These are phyloP conservation scores for Balaenoptera acutorostrata DNA, from an alignment of 2,113 vertebrate species.

Conservation along the genomic window DNA sequence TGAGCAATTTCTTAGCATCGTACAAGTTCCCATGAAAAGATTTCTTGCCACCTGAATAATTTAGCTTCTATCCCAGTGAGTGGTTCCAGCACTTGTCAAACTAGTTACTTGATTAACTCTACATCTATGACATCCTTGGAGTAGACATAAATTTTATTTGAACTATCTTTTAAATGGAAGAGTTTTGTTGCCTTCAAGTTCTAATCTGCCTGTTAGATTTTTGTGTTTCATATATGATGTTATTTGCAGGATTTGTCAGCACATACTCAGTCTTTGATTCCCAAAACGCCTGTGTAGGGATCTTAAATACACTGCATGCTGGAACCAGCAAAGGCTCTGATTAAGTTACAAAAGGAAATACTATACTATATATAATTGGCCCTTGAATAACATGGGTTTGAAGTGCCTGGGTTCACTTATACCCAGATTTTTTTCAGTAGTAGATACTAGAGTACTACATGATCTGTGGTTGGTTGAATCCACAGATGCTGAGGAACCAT, in stretches of 20 bases:
- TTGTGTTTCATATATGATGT: not conserved
- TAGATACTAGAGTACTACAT: not conserved
- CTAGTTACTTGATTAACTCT: conserved; percentile 45
- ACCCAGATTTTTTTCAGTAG: not conserved
- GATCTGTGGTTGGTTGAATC: not conserved
- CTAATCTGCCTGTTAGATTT: not conserved
- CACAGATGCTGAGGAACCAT: not conserved
- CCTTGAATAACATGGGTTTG: not conserved
- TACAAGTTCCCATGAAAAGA: not conserved
- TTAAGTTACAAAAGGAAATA: not conserved
- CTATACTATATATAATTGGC: not conserved
- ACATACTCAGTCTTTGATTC: not conserved
- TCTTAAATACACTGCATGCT: not conserved
- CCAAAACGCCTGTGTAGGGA: not conserved
- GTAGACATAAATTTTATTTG: conserved; percentile 6
- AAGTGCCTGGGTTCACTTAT: not conserved
- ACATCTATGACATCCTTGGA: not conserved
- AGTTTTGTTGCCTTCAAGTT: conserved; percentile 19
- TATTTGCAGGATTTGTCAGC: not conserved
- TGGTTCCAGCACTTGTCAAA: conserved; percentile 29
- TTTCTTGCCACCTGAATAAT: conserved; percentile 42
- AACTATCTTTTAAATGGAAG: not conserved
- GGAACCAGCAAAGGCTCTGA: not conserved
- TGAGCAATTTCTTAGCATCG: conserved; percentile 17
- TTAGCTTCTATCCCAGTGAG: conserved; percentile 18